A percentile compares a stretch with the other conserved stretches of the same genome.
Conservation (phyloP, 1,140 invertebrate genomes). For the honey bee (Apis mellifera) region DNA sequence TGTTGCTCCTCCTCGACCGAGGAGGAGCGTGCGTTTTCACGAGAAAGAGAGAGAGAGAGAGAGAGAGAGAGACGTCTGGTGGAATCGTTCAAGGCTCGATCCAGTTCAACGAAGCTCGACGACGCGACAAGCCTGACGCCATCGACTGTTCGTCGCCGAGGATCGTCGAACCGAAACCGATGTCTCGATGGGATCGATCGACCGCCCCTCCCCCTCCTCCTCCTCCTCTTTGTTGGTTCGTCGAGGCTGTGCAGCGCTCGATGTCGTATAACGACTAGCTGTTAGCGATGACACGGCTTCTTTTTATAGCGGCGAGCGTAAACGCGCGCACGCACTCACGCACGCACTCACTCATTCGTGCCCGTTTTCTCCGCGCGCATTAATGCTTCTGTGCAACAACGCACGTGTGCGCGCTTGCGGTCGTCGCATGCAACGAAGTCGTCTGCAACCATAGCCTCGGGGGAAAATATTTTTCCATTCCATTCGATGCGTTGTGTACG, state of each 20-base stretch:
- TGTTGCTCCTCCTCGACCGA: no score
- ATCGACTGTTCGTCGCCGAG: not conserved
- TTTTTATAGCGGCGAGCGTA: constrained; percentile 72
- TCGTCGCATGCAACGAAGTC: not conserved
- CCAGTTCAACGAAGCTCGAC: constrained; percentile 36
- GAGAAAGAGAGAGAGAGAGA: no score
- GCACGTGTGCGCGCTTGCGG: not conserved
- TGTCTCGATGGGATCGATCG: constrained; percentile 34
- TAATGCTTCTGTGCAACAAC: not conserved
- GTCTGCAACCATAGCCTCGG: not conserved
- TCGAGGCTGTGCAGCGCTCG: constrained; percentile 15
- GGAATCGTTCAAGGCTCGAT: no score
- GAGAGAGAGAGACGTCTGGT: no score
- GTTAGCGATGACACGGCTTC: constrained; percentile 71
- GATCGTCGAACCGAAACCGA: constrained; percentile 47
- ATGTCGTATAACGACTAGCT: constrained; percentile 45
- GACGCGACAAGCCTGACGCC: not conserved
- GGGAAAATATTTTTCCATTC: not conserved
- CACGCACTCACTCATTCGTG: no score
- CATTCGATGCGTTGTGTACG: not conserved
- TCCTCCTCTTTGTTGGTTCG: constrained; percentile 13
- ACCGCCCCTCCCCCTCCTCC: constrained; percentile 9
- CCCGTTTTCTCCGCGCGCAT: constrained; percentile 15
- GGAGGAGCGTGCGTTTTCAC: no score
- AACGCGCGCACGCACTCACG: constrained; percentile 29